phyloP scores from a whole-genome alignment of 1,140 invertebrate genomes.

The Pantala flavescens region DNA sequence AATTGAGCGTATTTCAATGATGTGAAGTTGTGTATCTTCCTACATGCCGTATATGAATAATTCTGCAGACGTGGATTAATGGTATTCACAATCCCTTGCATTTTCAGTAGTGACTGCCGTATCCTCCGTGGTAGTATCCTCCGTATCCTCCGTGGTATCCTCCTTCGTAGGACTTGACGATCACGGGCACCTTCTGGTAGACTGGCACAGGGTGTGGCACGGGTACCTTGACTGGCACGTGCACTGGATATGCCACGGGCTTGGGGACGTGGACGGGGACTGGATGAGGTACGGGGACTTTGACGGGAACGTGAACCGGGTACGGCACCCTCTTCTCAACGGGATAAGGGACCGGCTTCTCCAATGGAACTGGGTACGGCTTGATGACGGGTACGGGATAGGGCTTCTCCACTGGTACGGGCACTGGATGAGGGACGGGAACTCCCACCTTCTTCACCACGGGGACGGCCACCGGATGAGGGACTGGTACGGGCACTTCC shows the following conservation, averaged over 20 bases:
- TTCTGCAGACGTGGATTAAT: too few relatives aligned
- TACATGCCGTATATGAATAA: too few relatives aligned
- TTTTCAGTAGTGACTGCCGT: not conserved
- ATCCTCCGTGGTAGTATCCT: not conserved
- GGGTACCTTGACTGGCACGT: slow-evolving; percentile 17
- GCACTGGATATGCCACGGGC: slow-evolving; percentile 14
- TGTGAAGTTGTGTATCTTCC: too few relatives aligned
- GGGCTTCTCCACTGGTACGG: slow-evolving; percentile 6
- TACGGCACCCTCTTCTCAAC: slow-evolving; percentile 16
- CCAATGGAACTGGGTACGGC: slow-evolving; percentile 10
- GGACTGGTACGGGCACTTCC: too few relatives aligned
- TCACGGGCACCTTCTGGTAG: not conserved
- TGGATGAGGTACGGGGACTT: slow-evolving; percentile 15
- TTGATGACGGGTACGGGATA: slow-evolving; percentile 3
- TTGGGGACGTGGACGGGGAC: slow-evolving; percentile 12
- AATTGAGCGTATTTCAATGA: too few relatives aligned
- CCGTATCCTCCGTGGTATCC: not conserved
- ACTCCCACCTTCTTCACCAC: too few relatives aligned
- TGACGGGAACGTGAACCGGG: slow-evolving; percentile 19
- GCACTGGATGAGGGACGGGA: not conserved
- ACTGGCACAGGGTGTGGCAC: slow-evolving; percentile 11
- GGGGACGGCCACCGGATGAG: too few relatives aligned
- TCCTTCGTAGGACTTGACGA: not conserved
- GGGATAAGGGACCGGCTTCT: not conserved
- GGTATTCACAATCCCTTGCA: too few relatives aligned